These are phyloP conservation scores for Folsomia manolachei DNA, from an alignment of 2,888 invertebrate genomes.

Conservation along the genomic window DNA sequence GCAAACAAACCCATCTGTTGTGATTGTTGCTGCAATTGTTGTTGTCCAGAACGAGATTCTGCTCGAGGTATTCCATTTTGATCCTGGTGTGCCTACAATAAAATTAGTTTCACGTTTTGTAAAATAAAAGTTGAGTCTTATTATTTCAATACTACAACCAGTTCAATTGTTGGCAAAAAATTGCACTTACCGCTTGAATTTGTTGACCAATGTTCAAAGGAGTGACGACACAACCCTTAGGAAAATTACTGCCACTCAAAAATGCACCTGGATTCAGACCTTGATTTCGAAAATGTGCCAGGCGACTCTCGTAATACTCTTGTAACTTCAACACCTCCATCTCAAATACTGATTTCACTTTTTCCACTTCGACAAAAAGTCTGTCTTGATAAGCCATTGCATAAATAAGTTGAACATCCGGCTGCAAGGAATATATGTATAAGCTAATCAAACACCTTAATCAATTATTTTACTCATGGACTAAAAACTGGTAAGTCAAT, in stretches of 20 bases:
- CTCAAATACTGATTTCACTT: slow-evolving; percentile 23
- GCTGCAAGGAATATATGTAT: not conserved
- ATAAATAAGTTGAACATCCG: not conserved
- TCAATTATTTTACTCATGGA: no score
- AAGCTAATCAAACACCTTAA: no score
- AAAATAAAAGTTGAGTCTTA: no score
- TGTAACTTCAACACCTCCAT: slow-evolving; percentile 28
- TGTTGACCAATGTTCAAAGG: not conserved
- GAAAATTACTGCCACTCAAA: not conserved
- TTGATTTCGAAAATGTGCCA: not conserved
- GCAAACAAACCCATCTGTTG: not conserved
- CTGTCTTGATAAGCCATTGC: slow-evolving; percentile 22
- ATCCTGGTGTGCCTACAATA: slow-evolving; percentile 1
- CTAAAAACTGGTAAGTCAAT: not conserved
- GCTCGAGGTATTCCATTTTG: not conserved
- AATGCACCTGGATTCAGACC: not conserved
- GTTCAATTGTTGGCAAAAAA: no score
- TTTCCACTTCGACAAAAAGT: slow-evolving; percentile 24
- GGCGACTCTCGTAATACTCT: slow-evolving; percentile 21
- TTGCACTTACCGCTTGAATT: not conserved
- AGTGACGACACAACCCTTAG: not conserved
- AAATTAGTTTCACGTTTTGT: no score
- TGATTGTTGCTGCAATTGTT: no score
- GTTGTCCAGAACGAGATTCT: not conserved
- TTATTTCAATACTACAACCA: no score